Evolutionary conservation across 2,113 vertebrate genomes (phyloP), one percentile per base, ranked within the genome.

Genomic region (Numida meleagris): DNA sequence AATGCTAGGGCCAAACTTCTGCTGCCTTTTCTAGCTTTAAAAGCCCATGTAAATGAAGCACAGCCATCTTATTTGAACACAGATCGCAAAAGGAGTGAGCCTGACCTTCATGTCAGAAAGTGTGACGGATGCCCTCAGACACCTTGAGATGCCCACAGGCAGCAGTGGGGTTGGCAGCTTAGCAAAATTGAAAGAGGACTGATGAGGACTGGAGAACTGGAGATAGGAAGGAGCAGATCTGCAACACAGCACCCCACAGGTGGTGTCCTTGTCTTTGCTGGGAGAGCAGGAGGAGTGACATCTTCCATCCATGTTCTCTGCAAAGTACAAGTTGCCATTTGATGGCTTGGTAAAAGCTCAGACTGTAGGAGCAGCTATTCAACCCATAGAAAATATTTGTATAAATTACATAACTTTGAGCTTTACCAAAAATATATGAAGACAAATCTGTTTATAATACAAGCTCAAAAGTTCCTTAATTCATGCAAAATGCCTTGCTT

Each of bases 131-230:
- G 1, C 12, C 15, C 46, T 38, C 48, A 43, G 33, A 29, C 33
- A 82, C 21, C 18, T 27, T 20, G 24, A 6, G 42, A 57, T 0
- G 1, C 23, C 27, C 46, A 48, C 42, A 43, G 48, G 38, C 38
- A 46, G 24, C 38, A 16, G 13, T 53, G 45, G 51, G 16, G 11
- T 14, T 53, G 51, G 38, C 36, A 72, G n/a, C 58, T 53, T 13
- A 12, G 42, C 57, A 45, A 58, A 40, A 36, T 10, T 27, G 17
- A 65, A 51, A 19, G 24, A 78, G 38, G 15, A 9, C 2, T 36
- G 38, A 36, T 0, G 1, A 50, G n/a, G n/a, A 42, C 2, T 11
- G 31, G 34, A 55, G 36, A 31, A 27, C 1, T 0, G 15, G 43
- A 66, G 16, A 15, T 33, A 31, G 29, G 34, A 46, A 53, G 19